Percentiles rank a stretch among this genome's conserved stretches.
These are phyloP conservation scores for Monodelphis domestica DNA, from an alignment of 2,797 vertebrate species.

Conservation along the genomic window DNA sequence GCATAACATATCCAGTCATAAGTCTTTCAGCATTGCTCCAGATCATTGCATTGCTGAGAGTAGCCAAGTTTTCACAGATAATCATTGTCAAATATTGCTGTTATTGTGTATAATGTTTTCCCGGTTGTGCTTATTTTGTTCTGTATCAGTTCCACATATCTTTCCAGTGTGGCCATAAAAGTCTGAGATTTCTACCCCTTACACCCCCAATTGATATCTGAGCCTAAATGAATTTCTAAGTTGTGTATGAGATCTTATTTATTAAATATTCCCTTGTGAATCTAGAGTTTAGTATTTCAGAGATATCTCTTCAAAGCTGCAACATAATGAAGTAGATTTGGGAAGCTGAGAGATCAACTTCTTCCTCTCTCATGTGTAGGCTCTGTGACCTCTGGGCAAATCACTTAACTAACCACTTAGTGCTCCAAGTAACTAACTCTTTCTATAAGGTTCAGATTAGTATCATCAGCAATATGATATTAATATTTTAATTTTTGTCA, in stretches of 20 bases:
- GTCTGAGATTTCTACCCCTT: constrained; percentile 10
- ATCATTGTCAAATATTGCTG: no score
- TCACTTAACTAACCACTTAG: background rate
- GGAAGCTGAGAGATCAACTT: background rate
- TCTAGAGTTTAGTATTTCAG: constrained; percentile 15
- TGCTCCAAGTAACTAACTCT: background rate
- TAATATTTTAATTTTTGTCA: background rate
- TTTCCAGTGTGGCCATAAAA: no score
- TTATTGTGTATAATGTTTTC: no score
- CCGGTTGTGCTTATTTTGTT: no score
- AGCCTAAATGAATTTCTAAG: background rate
- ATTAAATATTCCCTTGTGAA: constrained; percentile 40
- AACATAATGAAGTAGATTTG: background rate
- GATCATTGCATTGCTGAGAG: no score
- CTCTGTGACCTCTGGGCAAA: background rate
- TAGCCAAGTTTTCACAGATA: no score
- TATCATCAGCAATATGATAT: background rate
- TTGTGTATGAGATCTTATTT: constrained; percentile 19
- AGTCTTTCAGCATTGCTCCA: no score
- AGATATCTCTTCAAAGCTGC: background rate
- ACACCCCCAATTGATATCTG: constrained; percentile 35
- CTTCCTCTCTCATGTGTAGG: background rate
- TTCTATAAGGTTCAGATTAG: background rate
- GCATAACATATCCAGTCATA: no score
- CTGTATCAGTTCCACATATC: no score